These are phyloP conservation scores for Drosophila phalerata DNA, from an alignment of 2,888 invertebrate genomes.

Conservation along the genomic window DNA sequence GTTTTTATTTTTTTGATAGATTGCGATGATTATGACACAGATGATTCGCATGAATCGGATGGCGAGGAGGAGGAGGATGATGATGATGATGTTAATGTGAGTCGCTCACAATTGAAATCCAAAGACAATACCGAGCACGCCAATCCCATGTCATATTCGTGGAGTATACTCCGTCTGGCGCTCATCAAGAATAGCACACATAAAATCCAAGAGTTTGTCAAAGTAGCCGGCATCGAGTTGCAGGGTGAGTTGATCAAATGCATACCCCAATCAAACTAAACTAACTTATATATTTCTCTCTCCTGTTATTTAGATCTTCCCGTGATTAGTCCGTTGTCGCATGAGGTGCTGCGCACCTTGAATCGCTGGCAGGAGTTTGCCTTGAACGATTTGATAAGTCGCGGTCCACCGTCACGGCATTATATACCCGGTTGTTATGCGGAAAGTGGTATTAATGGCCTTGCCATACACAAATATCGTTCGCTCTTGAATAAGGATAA, in stretches of 20 bases:
- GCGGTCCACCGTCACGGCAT: slow-evolving; percentile 92
- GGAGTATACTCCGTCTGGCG: slow-evolving; percentile 96
- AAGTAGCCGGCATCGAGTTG: slow-evolving; percentile 95
- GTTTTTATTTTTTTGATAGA: slow-evolving; percentile 50
- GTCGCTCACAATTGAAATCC: slow-evolving; percentile 81
- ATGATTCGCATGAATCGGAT: slow-evolving; percentile 92
- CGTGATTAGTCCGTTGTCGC: slow-evolving; percentile 96
- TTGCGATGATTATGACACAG: slow-evolving; percentile 93
- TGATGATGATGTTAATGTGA: slow-evolving; percentile 88
- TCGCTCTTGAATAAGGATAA: slow-evolving; percentile 96
- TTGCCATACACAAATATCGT: slow-evolving; percentile 96
- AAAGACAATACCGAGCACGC: slow-evolving; percentile 93
- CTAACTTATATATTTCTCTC: background rate
- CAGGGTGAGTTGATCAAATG: slow-evolving; percentile 88
- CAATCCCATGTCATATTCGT: slow-evolving; percentile 97
- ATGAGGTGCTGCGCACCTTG: slow-evolving; percentile 93
- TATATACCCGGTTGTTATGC: slow-evolving; percentile 96
- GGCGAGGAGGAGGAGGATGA: slow-evolving; percentile 92
- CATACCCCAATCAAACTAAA: background rate
- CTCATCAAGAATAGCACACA: slow-evolving; percentile 93
- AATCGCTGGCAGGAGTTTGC: slow-evolving; percentile 95
- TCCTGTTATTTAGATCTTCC: slow-evolving; percentile 90
- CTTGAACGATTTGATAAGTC: slow-evolving; percentile 88
- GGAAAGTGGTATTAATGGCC: slow-evolving; percentile 90
- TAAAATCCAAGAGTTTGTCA: slow-evolving; percentile 95